These are phyloP conservation scores for Tringa solitaria DNA, from an alignment of 2,113 vertebrate genomes.

Conservation along the genomic window DNA sequence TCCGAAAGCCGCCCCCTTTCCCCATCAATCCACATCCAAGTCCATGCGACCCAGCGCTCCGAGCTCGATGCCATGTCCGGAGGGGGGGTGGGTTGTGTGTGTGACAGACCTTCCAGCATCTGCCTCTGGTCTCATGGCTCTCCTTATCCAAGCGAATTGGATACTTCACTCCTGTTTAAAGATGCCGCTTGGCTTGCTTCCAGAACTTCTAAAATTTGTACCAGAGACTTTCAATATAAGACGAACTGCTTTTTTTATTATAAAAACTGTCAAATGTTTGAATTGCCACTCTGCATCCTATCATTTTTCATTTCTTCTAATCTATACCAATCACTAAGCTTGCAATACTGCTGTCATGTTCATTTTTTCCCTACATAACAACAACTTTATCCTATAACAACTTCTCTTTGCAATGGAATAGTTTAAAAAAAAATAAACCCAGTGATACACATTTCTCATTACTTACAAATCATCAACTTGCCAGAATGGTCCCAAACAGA, in stretches of 20 bases:
- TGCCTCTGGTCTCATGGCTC: not conserved
- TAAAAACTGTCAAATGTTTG: not conserved
- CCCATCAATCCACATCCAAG: not conserved
- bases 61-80: not conserved
- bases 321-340: not conserved
- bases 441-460: not conserved
- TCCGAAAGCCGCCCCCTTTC: not conserved
- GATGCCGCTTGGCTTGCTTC: accelerated
- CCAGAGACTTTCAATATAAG: not conserved
- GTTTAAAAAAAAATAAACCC: not conserved
- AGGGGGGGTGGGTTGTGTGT: not conserved
- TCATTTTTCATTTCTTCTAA: not conserved
- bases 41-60: not conserved
- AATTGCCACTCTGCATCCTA: not conserved
- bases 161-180: not conserved
- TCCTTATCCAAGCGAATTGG: not conserved
- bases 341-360: not conserved
- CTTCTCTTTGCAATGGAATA: not conserved
- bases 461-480: not conserved
- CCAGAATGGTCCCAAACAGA: not conserved
- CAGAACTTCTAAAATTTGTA: not conserved
- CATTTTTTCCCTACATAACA: not conserved
- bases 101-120: not conserved
- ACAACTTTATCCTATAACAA: not conserved
- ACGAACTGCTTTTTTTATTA: not conserved